Conservation (phyloP, 2,888 invertebrate species). For the Mechanitis messenoides region DNA sequence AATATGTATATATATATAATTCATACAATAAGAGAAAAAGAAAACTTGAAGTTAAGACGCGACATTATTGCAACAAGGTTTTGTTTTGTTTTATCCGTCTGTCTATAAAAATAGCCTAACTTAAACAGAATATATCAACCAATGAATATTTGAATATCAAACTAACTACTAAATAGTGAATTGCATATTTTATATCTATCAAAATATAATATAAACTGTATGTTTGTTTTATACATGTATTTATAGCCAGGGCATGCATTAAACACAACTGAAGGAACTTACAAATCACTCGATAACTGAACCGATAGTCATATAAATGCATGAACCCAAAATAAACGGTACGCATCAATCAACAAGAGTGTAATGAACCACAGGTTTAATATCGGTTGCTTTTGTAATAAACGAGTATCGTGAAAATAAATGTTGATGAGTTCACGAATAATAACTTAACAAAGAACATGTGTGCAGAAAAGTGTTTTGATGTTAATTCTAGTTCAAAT, state of each 20-base stretch:
- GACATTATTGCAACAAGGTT: too few species aligned
- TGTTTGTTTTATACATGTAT: slow-evolving; percentile 1
- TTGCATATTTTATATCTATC: too few species aligned
- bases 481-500: neutral
- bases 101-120: too few species aligned
- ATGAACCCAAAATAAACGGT: slow-evolving; percentile 29
- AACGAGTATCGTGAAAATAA: slow-evolving; percentile 22
- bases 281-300: slow-evolving; percentile 14
- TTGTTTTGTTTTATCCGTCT: too few species aligned
- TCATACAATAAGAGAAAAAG: too few species aligned
- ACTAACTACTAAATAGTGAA: too few species aligned
- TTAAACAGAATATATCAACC: neutral
- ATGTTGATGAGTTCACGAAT: slow-evolving; percentile 8
- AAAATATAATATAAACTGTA: neutral
- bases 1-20: too few species aligned
- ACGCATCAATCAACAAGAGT: slow-evolving; percentile 30
- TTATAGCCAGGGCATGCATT: slow-evolving; percentile 1
- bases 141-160: too few species aligned
- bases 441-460: neutral
- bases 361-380: slow-evolving; percentile 27
- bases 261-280: slow-evolving; percentile 11
- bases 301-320: slow-evolving; percentile 20
- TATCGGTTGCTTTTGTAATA: slow-evolving; percentile 26
- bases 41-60: too few species aligned
- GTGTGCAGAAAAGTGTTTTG: neutral